These are phyloP conservation scores for Lordiphosa clarofinis DNA, from an alignment of 1,140 invertebrate genomes.

Conservation along the genomic window DNA sequence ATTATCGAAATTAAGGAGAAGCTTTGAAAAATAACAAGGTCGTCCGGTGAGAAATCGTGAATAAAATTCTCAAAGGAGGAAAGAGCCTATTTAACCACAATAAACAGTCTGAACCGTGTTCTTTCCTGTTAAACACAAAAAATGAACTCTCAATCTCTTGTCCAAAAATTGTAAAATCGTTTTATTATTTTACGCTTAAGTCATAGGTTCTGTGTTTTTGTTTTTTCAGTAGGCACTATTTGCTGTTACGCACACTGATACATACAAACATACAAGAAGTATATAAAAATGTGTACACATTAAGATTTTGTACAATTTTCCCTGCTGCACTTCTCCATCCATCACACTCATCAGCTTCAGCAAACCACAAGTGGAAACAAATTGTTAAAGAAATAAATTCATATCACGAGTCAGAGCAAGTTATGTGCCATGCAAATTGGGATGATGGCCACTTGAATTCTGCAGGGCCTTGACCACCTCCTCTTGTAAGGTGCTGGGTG, in stretches of 20 bases:
- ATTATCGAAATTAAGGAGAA: too few relatives aligned
- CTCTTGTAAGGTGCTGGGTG: conserved; percentile 90
- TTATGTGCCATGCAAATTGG: conserved; percentile 70
- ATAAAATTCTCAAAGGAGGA: too few relatives aligned
- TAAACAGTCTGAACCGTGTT: too few relatives aligned
- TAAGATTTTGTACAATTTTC: conserved; percentile 59
- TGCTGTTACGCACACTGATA: conserved; percentile 40
- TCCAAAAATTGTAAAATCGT: conserved; percentile 70
- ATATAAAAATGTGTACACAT: conserved; percentile 39
- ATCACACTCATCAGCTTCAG: not conserved
- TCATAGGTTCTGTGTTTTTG: conserved; percentile 24
- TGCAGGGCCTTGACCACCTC: conserved; percentile 83
- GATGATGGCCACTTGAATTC: conserved; percentile 71
- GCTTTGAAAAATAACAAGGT: too few relatives aligned
- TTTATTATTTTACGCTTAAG: conserved; percentile 69
- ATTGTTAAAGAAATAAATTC: conserved; percentile 49
- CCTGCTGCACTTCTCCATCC: conserved; percentile 9
- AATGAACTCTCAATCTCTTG: conserved; percentile 6
- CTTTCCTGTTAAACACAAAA: not conserved
- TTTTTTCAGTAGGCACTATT: conserved; percentile 51
- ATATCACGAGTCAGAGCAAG: conserved; percentile 53
- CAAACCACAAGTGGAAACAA: conserved; percentile 32
- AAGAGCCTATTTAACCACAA: too few relatives aligned
- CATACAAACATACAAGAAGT: conserved; percentile 17
- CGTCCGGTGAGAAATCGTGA: too few relatives aligned